Evolutionary conservation across 2,113 vertebrate genomes (phyloP).

Genomic region (Tor tambroides): DNA sequence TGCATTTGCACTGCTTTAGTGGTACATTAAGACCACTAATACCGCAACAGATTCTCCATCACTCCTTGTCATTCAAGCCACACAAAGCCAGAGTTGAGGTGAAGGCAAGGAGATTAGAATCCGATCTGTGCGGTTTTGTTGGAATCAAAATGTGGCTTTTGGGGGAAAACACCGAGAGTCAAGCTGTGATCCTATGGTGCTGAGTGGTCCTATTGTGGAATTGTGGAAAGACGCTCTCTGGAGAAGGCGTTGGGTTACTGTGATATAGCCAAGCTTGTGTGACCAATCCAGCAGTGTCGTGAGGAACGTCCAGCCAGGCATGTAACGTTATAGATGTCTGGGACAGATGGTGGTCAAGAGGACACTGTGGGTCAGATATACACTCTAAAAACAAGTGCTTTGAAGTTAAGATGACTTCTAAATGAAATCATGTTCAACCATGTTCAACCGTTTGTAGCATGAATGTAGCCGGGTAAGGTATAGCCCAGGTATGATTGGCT

Average conservation of each 20-base stretch:
- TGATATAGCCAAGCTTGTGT: constrained; percentile 7
- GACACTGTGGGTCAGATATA: not conserved
- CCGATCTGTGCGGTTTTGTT: constrained; percentile 36
- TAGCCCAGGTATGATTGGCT: no score
- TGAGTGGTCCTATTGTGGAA: constrained; percentile 41
- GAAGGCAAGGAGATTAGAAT: constrained; percentile 34
- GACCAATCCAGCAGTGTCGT: not conserved
- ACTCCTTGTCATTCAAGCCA: constrained; percentile 33
- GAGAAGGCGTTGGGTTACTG: constrained; percentile 37
- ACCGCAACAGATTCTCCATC: not conserved
- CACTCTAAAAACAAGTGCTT: not conserved
- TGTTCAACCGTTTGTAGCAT: not conserved
- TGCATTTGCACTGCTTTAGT: not conserved
- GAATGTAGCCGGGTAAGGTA: no score
- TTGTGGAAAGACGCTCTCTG: constrained; percentile 24
- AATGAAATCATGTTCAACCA: not conserved
- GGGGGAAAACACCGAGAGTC: constrained; percentile 21
- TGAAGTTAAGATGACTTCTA: not conserved
- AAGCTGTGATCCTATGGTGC: constrained; percentile 10
- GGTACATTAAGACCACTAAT: constrained; percentile 1
- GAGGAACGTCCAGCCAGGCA: not conserved
- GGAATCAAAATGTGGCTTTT: constrained; percentile 39
- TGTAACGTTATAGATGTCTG: constrained; percentile 8
- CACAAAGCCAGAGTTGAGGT: not conserved
- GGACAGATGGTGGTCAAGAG: constrained; percentile 7